Percentiles rank a stretch among this genome's conserved stretches.
Conservation (phyloP, 2,797 vertebrate species). For the Tokudaia muenninki region DNA sequence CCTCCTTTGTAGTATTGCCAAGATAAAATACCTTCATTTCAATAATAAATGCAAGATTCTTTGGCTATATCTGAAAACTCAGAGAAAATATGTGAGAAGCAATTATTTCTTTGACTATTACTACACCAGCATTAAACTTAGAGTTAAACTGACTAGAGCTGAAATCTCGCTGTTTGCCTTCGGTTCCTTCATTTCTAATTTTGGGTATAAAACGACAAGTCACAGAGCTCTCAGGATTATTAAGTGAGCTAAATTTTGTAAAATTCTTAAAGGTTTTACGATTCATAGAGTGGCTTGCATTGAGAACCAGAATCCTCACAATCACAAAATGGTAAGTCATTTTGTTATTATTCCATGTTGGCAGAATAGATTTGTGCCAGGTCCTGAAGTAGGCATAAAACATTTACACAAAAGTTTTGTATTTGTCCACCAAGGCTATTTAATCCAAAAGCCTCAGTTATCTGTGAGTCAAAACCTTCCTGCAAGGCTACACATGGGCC, state of each 20-base stretch:
- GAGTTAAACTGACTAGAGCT: background rate
- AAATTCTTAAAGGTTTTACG: background rate
- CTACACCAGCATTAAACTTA: background rate
- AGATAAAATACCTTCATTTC: conserved; percentile 19
- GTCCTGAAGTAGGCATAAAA: background rate
- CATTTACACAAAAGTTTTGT: conserved; percentile 11
- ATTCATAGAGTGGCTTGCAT: background rate
- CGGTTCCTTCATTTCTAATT: conserved; percentile 30
- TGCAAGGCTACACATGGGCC: rapidly evolving
- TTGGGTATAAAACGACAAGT: background rate
- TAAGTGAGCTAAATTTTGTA: conserved; percentile 1
- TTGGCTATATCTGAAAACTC: background rate
- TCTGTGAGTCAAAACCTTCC: background rate
- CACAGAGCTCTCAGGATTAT: background rate
- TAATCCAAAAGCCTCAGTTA: background rate
- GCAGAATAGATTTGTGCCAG: background rate
- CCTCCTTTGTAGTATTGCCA: background rate
- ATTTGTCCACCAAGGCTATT: background rate
- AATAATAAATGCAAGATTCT: background rate
- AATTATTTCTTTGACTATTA: background rate
- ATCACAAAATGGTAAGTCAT: background rate
- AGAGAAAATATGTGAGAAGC: background rate
- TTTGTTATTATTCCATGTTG: background rate
- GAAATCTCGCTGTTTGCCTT: background rate
- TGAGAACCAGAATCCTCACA: background rate